Evolutionary conservation across 2,797 vertebrate species (phyloP).

Genomic region (Rhinatrema bivittatum): DNA sequence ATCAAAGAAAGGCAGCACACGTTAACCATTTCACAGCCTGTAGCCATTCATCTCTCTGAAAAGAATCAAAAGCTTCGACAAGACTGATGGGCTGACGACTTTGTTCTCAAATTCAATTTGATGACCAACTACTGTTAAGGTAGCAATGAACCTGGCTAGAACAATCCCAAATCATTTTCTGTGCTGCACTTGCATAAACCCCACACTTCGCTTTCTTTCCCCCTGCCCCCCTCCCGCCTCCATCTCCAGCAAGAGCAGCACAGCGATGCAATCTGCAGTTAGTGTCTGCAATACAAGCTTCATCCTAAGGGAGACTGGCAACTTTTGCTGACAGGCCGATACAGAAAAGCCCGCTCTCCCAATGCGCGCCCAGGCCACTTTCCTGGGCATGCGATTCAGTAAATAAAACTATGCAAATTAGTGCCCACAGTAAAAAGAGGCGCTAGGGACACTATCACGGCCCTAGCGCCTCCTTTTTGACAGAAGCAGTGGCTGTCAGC

Average conservation of each 20-base stretch:
- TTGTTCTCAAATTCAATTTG: rapidly evolving
- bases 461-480: no score
- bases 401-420: no score
- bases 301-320: rapidly evolving
- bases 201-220: no score
- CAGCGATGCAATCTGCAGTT: no score
- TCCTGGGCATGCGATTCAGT: no score
- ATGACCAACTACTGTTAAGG: not conserved
- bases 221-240: not conserved
- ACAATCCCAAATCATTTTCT: not conserved
- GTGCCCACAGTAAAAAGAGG: no score
- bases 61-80: conserved; percentile 2
- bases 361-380: no score
- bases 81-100: not conserved
- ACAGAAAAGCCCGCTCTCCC: no score
- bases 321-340: no score
- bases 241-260: not conserved
- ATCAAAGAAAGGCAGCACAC: rapidly evolving
- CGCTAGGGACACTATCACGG: no score
- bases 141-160: not conserved
- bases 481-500: no score
- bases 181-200: rapidly evolving
- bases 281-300: rapidly evolving
- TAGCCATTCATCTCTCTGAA: not conserved
- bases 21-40: rapidly evolving